Evolutionary conservation across 2,888 invertebrate species (phyloP).

Genomic region (Ennomos erosarius): DNA sequence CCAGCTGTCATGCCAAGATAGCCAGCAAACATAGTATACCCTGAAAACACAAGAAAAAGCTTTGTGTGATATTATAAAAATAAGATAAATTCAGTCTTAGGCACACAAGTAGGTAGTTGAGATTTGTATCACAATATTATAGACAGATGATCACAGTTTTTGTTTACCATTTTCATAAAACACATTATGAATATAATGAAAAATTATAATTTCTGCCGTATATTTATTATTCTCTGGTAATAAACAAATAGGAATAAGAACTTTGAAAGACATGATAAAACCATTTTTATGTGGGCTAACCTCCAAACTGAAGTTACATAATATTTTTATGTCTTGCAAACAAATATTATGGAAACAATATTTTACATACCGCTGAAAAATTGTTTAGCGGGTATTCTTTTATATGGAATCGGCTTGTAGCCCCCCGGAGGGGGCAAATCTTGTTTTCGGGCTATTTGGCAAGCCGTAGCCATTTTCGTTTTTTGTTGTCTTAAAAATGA

Average conservation of each 20-base stretch:
- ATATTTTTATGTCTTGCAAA: constrained; percentile 42
- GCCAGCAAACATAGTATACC: constrained; percentile 86
- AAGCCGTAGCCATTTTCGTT: constrained; percentile 70
- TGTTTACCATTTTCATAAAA: too few species aligned
- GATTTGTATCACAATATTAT: too few species aligned
- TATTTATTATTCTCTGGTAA: too few species aligned
- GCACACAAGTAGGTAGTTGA: too few species aligned
- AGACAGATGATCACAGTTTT: too few species aligned
- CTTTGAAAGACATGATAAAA: constrained; percentile 4
- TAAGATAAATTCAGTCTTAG: too few species aligned
- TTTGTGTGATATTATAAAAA: background rate
- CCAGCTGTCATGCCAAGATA: constrained; percentile 85
- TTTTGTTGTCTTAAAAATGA: constrained; percentile 42
- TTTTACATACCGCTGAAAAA: constrained; percentile 87
- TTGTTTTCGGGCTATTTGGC: constrained; percentile 83
- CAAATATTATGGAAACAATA: constrained; percentile 16
- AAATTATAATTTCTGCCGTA: too few species aligned
- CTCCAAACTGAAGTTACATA: constrained; percentile 69
- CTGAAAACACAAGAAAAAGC: constrained; percentile 63
- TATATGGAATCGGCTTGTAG: constrained; percentile 90
- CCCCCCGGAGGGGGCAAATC: constrained; percentile 98
- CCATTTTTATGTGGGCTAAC: constrained; percentile 49
- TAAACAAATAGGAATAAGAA: too few species aligned
- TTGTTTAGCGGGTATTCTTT: constrained; percentile 89
- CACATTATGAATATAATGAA: too few species aligned